phyloP scores from a whole-genome alignment of 2,888 invertebrate species.

The Sturmia bella region DNA sequence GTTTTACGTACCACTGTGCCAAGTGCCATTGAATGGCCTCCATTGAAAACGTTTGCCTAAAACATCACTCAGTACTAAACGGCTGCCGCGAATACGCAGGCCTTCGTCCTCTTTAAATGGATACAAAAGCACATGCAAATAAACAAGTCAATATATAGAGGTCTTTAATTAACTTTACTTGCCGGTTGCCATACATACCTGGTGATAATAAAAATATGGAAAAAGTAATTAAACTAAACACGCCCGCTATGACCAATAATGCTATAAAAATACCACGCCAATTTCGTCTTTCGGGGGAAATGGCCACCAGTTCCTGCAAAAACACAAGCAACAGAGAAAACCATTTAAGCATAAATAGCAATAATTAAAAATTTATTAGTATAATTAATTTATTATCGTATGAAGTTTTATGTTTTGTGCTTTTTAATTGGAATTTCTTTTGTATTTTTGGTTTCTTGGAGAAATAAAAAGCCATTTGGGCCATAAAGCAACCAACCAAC shows the following conservation, averaged over 20 bases:
- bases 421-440: conserved; percentile 6
- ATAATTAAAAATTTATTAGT: conserved; percentile 36
- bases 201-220: conserved; percentile 95
- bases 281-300: conserved; percentile 93
- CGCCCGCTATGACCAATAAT: conserved; percentile 93
- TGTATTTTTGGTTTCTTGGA: background rate
- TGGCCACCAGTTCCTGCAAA: conserved; percentile 92
- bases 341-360: conserved; percentile 7
- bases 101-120: conserved; percentile 83
- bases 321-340: conserved; percentile 11
- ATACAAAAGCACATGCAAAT: background rate
- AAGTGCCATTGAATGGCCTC: conserved; percentile 89
- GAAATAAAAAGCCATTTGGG: conserved; percentile 25
- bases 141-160: background rate
- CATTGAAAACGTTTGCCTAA: conserved; percentile 83
- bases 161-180: too few relatives aligned
- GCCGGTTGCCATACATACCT: conserved; percentile 76
- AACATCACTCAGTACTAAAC: conserved; percentile 87
- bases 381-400: conserved; percentile 17
- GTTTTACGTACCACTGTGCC: conserved; percentile 85
- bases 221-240: conserved; percentile 93
- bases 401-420: background rate
- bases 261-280: conserved; percentile 97
- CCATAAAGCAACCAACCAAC: too few relatives aligned
- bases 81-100: conserved; percentile 86